Evolutionary conservation across 1,140 invertebrate genomes (phyloP).

Genomic region (Venustaconcha ellipsiformis): DNA sequence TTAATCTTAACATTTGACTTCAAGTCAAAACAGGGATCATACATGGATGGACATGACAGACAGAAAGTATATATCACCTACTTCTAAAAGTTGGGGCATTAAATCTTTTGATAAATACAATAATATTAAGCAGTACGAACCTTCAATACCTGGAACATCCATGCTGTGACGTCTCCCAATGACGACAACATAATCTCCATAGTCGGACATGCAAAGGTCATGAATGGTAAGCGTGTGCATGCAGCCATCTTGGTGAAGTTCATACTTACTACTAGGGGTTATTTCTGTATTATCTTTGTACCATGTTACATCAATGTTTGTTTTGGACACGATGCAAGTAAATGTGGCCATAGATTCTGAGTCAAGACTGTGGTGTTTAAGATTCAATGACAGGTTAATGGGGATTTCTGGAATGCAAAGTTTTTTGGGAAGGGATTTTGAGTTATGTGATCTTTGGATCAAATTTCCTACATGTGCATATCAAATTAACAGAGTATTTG

Average conservation of each 20-base stretch:
- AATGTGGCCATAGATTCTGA: slow-evolving; percentile 77
- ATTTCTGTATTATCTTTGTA: slow-evolving; percentile 83
- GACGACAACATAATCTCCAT: slow-evolving; percentile 52
- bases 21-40: no score
- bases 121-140: slow-evolving; percentile 33
- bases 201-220: slow-evolving; percentile 52
- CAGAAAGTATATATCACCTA: no score
- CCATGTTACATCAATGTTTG: slow-evolving; percentile 95
- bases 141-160: slow-evolving; percentile 35
- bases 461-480: no score
- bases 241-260: slow-evolving; percentile 45
- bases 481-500: no score
- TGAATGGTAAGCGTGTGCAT: slow-evolving; percentile 53
- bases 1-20: no score
- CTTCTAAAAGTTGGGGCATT: no score
- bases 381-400: slow-evolving; percentile 47
- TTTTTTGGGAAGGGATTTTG: slow-evolving; percentile 9
- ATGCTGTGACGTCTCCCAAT: slow-evolving; percentile 48
- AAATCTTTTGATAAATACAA: background rate
- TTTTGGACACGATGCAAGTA: slow-evolving; percentile 95
- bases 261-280: slow-evolving; percentile 44
- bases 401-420: slow-evolving; percentile 57
- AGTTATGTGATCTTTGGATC: no score
- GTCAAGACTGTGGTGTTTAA: slow-evolving; percentile 41
- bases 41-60: no score